phyloP scores from a whole-genome alignment of 2,797 vertebrate species.

The Orestias chungarensis region DNA sequence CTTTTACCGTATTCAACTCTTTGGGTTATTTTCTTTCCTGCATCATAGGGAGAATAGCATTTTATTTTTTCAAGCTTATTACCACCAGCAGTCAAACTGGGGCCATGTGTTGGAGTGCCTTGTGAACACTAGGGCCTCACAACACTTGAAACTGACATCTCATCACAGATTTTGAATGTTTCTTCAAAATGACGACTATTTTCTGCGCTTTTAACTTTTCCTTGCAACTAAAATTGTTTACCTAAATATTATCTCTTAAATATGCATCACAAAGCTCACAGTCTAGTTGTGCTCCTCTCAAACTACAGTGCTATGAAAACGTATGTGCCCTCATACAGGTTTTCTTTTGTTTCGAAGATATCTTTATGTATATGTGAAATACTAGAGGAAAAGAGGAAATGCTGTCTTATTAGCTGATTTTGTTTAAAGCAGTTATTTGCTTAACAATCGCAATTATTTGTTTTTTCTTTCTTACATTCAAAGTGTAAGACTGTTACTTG shows the following conservation, averaged over 20 bases:
- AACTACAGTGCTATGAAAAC: not conserved
- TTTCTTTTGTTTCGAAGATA: not conserved
- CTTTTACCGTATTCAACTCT: constrained; percentile 31
- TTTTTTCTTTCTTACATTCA: too few species aligned
- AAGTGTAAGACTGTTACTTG: too few species aligned
- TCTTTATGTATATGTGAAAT: too few species aligned
- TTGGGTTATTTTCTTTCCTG: constrained; percentile 24
- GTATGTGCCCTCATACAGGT: not conserved
- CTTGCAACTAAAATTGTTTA: not conserved
- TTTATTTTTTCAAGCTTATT: constrained; percentile 23
- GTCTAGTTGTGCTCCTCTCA: not conserved
- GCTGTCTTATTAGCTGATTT: too few species aligned
- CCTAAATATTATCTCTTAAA: not conserved
- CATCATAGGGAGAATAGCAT: constrained; percentile 20
- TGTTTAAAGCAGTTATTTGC: too few species aligned
- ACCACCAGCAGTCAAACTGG: not conserved
- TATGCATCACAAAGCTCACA: not conserved
- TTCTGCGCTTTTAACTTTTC: not conserved
- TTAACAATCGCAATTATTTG: too few species aligned
- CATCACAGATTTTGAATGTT: not conserved
- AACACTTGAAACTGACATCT: not conserved
- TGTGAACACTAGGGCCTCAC: constrained; percentile 1
- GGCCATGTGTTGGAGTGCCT: not conserved
- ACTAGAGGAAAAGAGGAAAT: too few species aligned
- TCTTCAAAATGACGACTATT: not conserved